A percentile compares a stretch with the other conserved stretches of the same genome.
Conservation (phyloP, 2,113 vertebrate genomes). For the Holacanthus passer region DNA sequence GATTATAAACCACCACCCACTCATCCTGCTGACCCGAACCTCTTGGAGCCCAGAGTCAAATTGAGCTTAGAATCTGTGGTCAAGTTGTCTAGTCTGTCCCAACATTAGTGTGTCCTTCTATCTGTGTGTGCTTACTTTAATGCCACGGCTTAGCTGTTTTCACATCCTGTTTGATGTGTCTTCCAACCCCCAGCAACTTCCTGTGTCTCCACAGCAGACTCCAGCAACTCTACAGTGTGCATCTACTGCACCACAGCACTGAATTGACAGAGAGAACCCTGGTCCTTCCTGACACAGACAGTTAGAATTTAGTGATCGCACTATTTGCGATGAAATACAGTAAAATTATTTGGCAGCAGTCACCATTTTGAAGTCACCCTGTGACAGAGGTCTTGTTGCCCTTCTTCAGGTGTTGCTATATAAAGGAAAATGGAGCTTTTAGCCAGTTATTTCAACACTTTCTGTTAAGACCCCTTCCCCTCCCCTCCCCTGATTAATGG, state of each 20-base stretch:
- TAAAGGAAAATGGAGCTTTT: constrained; percentile 30
- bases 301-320: neutral
- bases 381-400: neutral
- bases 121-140: constrained; percentile 11
- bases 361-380: neutral
- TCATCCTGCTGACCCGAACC: neutral
- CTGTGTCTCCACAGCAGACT: constrained; percentile 77
- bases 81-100: constrained; percentile 20
- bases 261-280: neutral
- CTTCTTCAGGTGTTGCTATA: neutral
- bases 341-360: neutral
- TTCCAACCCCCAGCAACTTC: constrained; percentile 82
- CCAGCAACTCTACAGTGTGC: constrained; percentile 34
- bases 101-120: constrained; percentile 18
- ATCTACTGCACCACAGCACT: neutral
- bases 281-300: neutral
- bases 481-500: constrained; percentile 37
- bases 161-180: constrained; percentile 82
- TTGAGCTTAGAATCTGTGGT: neutral
- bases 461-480: neutral
- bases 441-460: constrained; percentile 27
- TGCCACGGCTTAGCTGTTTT: constrained; percentile 68
- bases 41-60: neutral
- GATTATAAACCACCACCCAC: neutral
- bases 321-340: neutral